Evolutionary conservation across 2,113 vertebrate species (phyloP), one percentile per base, ranked within the genome.

Genomic region (Capreolus pygargus): DNA sequence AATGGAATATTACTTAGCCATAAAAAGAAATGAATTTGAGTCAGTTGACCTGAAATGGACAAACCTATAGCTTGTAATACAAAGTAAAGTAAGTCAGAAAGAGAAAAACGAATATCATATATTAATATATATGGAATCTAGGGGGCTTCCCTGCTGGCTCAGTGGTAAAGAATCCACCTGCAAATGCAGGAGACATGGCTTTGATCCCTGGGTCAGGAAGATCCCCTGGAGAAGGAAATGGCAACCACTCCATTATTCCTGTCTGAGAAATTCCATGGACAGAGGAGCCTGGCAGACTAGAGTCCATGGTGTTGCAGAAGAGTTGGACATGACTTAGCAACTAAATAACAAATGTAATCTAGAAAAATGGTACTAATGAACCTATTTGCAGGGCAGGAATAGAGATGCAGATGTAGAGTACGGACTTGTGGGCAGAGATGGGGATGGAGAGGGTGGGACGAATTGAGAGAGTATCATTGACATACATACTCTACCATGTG

Each of bases 261-360:
- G 11, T 39, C 70, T 43, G 39, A 43, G 70, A 76, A 43, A 76
- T 14, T 7, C 70, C 23, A 6, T 76, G 70, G 70, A 43, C 70
- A 43, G 36, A 76, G 39, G 36, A 76, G 21, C 39, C 70, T 76
- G 23, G 70, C 12, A 27, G 3, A 7, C 23, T 76, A 43, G 36
- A 14, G 36, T 76, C 6, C 0, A 0, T 43, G 36, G 70, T 23
- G 39, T 25, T 0, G 6, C 39, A 27, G 43, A 43, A 43, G 23
- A 76, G 23, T 25, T 14, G 23, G 70, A 43, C 12, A 43, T 76
- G 70, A 43, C 39, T 76, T 43, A 43, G 23, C 36, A 43, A 27
- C 23, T 43, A 27, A 27, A 27, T 23, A 43, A 43, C 70, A 76
- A 27, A 27, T 27, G 70, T 43, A 27, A 13, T 76, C 70, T 76